Evolutionary conservation across 1,140 invertebrate genomes (phyloP).

Genomic region (Sycophaga agraensis): DNA sequence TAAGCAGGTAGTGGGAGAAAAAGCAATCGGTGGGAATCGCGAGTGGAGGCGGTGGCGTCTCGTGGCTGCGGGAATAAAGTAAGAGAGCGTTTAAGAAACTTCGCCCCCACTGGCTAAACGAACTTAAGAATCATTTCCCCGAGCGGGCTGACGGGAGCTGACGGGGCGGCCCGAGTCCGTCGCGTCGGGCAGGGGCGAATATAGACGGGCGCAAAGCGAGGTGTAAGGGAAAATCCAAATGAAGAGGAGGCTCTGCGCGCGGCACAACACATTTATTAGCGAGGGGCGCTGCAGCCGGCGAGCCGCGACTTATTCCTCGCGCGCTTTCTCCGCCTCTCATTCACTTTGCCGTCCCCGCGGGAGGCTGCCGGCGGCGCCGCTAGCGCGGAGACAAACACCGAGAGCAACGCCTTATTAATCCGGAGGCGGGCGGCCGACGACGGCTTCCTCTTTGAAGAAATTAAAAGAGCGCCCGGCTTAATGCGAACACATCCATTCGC

Average conservation of each 20-base stretch:
- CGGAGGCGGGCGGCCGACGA: conserved; percentile 39
- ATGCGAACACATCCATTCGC: conserved; percentile 57
- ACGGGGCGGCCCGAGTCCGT: neutral
- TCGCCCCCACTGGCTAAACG: neutral
- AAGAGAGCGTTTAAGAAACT: conserved; percentile 5
- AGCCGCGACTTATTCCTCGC: neutral
- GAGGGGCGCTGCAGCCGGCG: neutral
- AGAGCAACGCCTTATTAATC: conserved; percentile 58
- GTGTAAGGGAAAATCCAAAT: conserved; percentile 2
- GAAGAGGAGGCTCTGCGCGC: neutral
- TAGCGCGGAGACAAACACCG: neutral
- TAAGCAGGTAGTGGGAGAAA: too few relatives aligned
- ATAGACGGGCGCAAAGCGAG: neutral
- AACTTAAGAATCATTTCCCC: conserved; percentile 15
- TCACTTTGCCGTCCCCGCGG: conserved; percentile 11
- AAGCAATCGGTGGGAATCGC: neutral
- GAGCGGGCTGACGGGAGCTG: neutral
- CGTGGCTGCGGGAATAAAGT: conserved; percentile 4
- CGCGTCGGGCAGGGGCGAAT: too few relatives aligned
- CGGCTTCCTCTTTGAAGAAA: conserved; percentile 53
- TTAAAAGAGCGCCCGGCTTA: conserved; percentile 59
- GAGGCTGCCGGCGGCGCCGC: conserved; percentile 25
- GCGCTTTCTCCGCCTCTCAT: neutral
- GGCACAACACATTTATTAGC: conserved; percentile 3
- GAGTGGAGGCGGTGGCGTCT: neutral